Percentiles rank a stretch among this genome's conserved stretches.
Evolutionary conservation across 2,888 invertebrate genomes (phyloP).

Genomic region (Deilephila porcellus): DNA sequence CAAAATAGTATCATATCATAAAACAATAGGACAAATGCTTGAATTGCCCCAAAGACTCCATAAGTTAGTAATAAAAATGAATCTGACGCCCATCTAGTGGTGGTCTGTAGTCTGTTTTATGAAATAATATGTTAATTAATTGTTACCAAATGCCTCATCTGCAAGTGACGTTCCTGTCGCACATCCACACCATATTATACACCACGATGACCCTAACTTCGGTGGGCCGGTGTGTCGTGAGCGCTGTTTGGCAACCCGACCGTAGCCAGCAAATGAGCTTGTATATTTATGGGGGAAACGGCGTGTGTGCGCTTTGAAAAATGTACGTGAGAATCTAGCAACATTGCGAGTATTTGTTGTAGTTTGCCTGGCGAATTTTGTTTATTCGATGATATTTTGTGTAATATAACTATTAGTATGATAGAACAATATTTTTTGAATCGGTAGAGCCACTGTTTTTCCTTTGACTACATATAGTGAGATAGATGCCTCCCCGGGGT

Average conservation of each 20-base stretch:
- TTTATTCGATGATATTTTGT: neutral
- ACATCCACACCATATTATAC: neutral
- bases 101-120: too few relatives aligned
- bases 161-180: constrained; percentile 2
- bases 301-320: constrained; percentile 18
- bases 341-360: neutral
- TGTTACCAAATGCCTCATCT: neutral
- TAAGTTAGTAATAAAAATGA: too few relatives aligned
- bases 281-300: constrained; percentile 22
- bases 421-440: too few relatives aligned
- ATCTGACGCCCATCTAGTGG: too few relatives aligned
- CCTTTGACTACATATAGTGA: too few relatives aligned
- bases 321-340: neutral
- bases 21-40: too few relatives aligned
- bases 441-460: too few relatives aligned
- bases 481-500: too few relatives aligned
- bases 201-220: constrained; percentile 22
- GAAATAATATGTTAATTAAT: too few relatives aligned
- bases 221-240: neutral
- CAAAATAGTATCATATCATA: too few relatives aligned
- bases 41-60: too few relatives aligned
- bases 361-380: neutral
- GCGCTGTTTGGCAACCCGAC: constrained; percentile 11
- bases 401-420: neutral
- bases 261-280: constrained; percentile 17